phyloP scores from a whole-genome alignment of 2,888 invertebrate genomes.

The Prosapia bicincta region DNA sequence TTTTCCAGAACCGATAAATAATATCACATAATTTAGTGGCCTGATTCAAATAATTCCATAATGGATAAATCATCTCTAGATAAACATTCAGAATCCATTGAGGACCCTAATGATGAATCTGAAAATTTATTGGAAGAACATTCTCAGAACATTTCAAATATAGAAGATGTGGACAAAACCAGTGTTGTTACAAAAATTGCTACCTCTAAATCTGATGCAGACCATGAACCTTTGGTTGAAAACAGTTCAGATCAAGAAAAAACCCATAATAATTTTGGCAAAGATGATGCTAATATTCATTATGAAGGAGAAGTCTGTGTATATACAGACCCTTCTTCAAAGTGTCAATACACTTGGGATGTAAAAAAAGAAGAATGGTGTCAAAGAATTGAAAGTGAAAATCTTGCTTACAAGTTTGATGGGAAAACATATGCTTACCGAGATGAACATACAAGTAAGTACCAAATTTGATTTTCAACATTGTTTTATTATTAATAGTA shows the following conservation, averaged over 20 bases:
- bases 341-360: conserved; percentile 65
- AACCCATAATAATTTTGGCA: neutral
- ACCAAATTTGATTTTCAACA: neutral
- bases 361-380: conserved; percentile 45
- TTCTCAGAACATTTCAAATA: too few species aligned
- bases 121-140: neutral
- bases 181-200: too few species aligned
- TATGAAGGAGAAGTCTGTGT: conserved; percentile 31
- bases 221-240: neutral
- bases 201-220: neutral
- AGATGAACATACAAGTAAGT: conserved; percentile 38
- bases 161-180: too few species aligned
- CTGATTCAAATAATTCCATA: too few species aligned
- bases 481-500: neutral
- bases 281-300: conserved; percentile 22
- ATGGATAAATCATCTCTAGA: too few species aligned
- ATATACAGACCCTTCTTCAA: conserved; percentile 60
- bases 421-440: conserved; percentile 41
- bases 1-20: too few species aligned
- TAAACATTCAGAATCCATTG: too few species aligned
- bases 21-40: too few species aligned
- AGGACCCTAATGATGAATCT: neutral
- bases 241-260: neutral
- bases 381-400: conserved; percentile 8
- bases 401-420: conserved; percentile 40